These are phyloP conservation scores for Actinemys pallida DNA, from an alignment of 2,113 vertebrate genomes.

Conservation along the genomic window DNA sequence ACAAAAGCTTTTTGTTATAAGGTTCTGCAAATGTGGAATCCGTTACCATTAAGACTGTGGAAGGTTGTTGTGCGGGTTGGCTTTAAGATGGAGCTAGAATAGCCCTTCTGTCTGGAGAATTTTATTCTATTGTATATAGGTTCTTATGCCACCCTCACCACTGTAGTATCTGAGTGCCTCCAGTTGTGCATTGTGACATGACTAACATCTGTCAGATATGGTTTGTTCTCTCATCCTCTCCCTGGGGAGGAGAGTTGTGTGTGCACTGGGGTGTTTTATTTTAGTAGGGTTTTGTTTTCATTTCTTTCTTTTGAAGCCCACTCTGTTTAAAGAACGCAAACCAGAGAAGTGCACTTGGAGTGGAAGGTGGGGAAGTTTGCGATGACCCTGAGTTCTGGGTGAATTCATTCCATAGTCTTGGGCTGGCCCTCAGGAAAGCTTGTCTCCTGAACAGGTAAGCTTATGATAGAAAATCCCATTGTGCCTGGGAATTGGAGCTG, in stretches of 20 bases:
- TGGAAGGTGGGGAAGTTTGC: background rate
- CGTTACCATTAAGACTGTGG: slow-evolving; percentile 10
- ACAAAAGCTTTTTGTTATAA: slow-evolving; percentile 54
- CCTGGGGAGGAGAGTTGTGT: background rate
- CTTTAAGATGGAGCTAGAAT: background rate
- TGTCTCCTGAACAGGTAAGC: background rate
- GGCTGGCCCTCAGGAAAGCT: background rate
- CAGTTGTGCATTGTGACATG: background rate
- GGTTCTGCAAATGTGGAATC: slow-evolving; percentile 13
- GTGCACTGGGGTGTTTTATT: background rate
- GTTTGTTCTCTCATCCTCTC: background rate
- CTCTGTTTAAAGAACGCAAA: background rate
- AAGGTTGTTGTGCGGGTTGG: background rate
- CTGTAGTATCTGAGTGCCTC: background rate
- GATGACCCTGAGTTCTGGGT: background rate
- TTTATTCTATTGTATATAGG: background rate
- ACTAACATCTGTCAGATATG: background rate
- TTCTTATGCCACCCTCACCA: background rate
- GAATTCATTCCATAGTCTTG: background rate
- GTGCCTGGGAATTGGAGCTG: background rate
- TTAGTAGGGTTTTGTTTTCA: background rate
- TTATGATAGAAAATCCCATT: background rate
- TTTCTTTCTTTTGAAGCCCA: background rate
- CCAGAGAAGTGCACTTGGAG: background rate
- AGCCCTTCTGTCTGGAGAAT: background rate